Evolutionary conservation across 1,140 invertebrate genomes (phyloP).

Genomic region (Littorina saxatilis): DNA sequence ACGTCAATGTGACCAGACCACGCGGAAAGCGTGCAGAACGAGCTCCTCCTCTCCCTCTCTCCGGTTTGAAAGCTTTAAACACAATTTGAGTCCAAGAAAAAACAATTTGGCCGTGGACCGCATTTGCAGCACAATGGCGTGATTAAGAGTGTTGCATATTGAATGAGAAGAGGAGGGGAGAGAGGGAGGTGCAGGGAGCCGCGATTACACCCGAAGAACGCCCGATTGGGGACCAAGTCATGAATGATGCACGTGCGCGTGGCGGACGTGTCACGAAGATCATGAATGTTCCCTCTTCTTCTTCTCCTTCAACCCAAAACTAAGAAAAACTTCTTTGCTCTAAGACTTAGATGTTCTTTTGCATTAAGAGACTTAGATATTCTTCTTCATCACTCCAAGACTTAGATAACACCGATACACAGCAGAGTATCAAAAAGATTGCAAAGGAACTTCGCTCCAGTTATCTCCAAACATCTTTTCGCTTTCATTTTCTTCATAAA

Average conservation of each 20-base stretch:
- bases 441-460: too few species aligned
- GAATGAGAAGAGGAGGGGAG: not conserved
- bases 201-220: not conserved
- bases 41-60: too few species aligned
- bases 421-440: too few species aligned
- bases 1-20: too few species aligned
- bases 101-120: not conserved
- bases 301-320: too few species aligned
- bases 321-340: too few species aligned
- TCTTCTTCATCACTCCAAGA: too few species aligned
- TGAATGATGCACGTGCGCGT: constrained; percentile 2
- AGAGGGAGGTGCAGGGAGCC: not conserved
- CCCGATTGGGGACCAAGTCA: not conserved
- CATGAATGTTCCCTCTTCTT: too few species aligned
- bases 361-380: too few species aligned
- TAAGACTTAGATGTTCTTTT: too few species aligned
- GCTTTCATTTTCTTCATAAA: not conserved
- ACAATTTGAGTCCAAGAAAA: not conserved
- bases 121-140: constrained; percentile 1
- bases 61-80: too few species aligned
- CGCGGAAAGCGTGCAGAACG: too few species aligned
- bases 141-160: constrained; percentile 18
- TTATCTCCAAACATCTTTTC: not conserved
- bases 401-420: constrained; percentile 1
- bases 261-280: not conserved